phyloP scores from a whole-genome alignment of 1,140 invertebrate species.

The Lordiphosa collinella region DNA sequence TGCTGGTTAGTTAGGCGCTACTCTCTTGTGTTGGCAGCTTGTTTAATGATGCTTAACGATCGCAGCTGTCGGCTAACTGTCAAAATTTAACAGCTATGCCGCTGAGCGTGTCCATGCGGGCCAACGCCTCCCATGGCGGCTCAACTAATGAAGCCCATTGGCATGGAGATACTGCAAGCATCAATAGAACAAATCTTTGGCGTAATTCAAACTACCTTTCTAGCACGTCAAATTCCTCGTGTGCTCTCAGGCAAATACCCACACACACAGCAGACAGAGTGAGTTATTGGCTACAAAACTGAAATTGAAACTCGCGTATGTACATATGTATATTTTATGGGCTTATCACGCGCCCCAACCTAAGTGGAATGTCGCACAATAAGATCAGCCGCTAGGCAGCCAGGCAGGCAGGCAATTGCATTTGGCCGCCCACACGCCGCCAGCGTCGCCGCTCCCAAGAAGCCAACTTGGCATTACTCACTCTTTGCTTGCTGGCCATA shows the following conservation, averaged over 20 bases:
- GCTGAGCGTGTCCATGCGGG: slow-evolving; percentile 38
- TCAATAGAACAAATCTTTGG: slow-evolving; percentile 44
- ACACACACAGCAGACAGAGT: slow-evolving; percentile 11
- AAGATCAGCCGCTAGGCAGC: slow-evolving; percentile 16
- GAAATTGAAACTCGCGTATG: slow-evolving; percentile 27
- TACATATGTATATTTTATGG: slow-evolving; percentile 30
- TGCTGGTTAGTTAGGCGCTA: slow-evolving; percentile 29
- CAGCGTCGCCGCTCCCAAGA: slow-evolving; percentile 30
- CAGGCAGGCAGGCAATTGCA: slow-evolving; percentile 16
- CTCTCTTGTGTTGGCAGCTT: slow-evolving; percentile 35
- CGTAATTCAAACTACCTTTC: slow-evolving; percentile 48
- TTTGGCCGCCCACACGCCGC: slow-evolving; percentile 24
- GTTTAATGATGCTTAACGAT: slow-evolving; percentile 58
- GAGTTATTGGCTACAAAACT: slow-evolving; percentile 44
- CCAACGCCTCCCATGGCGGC: slow-evolving; percentile 33
- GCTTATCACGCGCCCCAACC: slow-evolving; percentile 36
- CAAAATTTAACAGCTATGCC: slow-evolving; percentile 53
- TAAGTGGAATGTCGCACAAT: slow-evolving; percentile 45
- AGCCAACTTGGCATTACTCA: slow-evolving; percentile 29
- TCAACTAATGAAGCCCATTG: slow-evolving; percentile 45
- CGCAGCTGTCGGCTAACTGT: slow-evolving; percentile 54
- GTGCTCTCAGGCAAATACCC: slow-evolving; percentile 19
- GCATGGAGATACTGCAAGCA: slow-evolving; percentile 11
- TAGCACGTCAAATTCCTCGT: slow-evolving; percentile 22
- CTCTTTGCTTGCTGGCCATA: slow-evolving; percentile 9